phyloP scores from a whole-genome alignment of 2,797 vertebrate species.

The Eurystomus glaucurus region DNA sequence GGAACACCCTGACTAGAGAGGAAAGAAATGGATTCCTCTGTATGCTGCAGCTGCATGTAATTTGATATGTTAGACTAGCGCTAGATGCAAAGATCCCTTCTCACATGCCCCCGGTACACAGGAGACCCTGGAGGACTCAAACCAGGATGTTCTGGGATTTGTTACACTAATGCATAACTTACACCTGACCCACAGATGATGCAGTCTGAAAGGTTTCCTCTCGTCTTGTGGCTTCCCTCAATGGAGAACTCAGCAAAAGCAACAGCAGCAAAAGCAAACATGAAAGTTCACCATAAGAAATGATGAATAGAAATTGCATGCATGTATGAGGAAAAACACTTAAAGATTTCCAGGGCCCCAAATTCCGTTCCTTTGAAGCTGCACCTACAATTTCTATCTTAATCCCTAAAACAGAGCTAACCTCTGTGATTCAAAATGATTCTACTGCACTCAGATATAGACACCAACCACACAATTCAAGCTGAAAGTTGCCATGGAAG shows the following conservation, averaged over 20 bases:
- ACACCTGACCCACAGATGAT: not conserved
- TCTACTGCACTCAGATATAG: not conserved
- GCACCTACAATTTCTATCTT: not conserved
- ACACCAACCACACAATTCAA: not conserved
- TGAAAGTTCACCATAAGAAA: not conserved
- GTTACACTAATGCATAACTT: no score
- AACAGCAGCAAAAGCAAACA: not conserved
- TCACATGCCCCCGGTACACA: not conserved
- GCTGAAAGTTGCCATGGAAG: not conserved
- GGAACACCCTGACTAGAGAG: not conserved
- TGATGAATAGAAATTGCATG: not conserved
- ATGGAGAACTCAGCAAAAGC: not conserved
- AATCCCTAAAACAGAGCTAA: not conserved
- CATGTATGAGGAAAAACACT: not conserved
- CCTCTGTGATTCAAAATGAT: accelerated
- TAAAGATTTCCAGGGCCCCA: not conserved
- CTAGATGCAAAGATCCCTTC: not conserved
- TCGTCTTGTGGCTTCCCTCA: not conserved
- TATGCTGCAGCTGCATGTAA: not conserved
- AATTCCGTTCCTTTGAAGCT: not conserved
- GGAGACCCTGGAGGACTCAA: not conserved
- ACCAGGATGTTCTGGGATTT: accelerated
- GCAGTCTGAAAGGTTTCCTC: not conserved
- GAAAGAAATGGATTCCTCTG: not conserved
- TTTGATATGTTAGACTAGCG: accelerated